A percentile compares a stretch with the other conserved stretches of the same genome.
These are phyloP conservation scores for Allacma fusca DNA, from an alignment of 2,888 invertebrate genomes.

Conservation along the genomic window DNA sequence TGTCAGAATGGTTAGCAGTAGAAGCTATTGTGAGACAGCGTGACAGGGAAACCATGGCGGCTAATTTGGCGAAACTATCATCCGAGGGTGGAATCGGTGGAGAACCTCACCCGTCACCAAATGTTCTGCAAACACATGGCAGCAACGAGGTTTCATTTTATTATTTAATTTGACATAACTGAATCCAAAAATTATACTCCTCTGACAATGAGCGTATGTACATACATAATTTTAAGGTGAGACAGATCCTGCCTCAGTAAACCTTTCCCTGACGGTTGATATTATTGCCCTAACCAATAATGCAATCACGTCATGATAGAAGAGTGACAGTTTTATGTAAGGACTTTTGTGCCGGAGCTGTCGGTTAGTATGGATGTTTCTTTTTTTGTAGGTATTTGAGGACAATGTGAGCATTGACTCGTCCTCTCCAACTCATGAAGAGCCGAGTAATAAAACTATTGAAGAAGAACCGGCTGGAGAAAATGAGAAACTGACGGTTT, in stretches of 20 bases:
- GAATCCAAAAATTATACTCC: background rate
- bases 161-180: conserved; percentile 49
- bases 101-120: conserved; percentile 50
- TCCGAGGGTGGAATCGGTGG: conserved; percentile 72
- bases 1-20: conserved; percentile 95
- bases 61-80: conserved; percentile 84
- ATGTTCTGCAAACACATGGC: conserved; percentile 57
- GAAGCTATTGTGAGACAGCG: conserved; percentile 88
- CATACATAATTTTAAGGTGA: too few relatives aligned
- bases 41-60: conserved; percentile 83
- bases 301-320: too few relatives aligned
- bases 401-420: conserved; percentile 70
- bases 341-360: too few relatives aligned
- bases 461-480: background rate
- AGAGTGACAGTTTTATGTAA: too few relatives aligned
- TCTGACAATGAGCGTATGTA: background rate
- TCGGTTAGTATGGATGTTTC: background rate
- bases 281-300: too few relatives aligned
- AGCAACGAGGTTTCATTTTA: conserved; percentile 66
- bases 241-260: too few relatives aligned
- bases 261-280: too few relatives aligned
- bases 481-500: background rate
- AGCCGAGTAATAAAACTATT: conserved; percentile 1
- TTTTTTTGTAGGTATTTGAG: conserved; percentile 67
- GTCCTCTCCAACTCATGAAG: conserved; percentile 68